Conservation (phyloP, 2,113 vertebrate genomes). For the Xyliphius kryptos region DNA sequence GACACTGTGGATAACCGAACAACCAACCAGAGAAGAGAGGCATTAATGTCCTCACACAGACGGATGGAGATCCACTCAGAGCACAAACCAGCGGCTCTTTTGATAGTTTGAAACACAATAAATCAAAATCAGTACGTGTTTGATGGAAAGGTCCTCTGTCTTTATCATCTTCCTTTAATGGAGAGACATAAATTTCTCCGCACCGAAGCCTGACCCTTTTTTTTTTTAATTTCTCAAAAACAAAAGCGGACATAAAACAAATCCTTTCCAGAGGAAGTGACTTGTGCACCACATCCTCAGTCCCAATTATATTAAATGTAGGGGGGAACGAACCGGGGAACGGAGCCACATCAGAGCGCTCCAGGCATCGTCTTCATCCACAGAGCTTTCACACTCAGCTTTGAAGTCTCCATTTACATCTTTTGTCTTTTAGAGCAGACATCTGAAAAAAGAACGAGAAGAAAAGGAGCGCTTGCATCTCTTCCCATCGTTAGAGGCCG, state of each 20-base stretch:
- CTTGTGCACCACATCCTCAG: slow-evolving; percentile 9
- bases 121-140: not conserved
- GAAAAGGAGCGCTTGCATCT: slow-evolving; percentile 1
- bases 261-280: slow-evolving; percentile 4
- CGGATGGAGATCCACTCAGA: too few species aligned
- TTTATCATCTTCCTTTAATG: not conserved
- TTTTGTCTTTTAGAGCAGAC: slow-evolving; percentile 67
- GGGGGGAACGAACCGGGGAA: slow-evolving; percentile 23
- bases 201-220: not conserved
- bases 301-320: slow-evolving; percentile 14
- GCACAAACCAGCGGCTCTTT: too few species aligned
- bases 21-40: too few species aligned
- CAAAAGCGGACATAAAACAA: not conserved
- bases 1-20: too few species aligned
- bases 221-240: not conserved
- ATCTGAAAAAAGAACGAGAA: slow-evolving; percentile 40
- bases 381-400: slow-evolving; percentile 55
- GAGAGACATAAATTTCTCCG: not conserved
- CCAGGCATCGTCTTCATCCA: slow-evolving; percentile 13
- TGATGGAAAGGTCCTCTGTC: not conserved
- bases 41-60: too few species aligned
- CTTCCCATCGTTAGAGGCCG: slow-evolving; percentile 24
- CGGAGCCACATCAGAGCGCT: slow-evolving; percentile 26
- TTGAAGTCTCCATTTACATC: slow-evolving; percentile 68
- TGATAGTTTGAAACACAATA: not conserved